These are phyloP conservation scores for Drosophila ohnishii DNA, from an alignment of 1,140 invertebrate genomes.

Conservation along the genomic window DNA sequence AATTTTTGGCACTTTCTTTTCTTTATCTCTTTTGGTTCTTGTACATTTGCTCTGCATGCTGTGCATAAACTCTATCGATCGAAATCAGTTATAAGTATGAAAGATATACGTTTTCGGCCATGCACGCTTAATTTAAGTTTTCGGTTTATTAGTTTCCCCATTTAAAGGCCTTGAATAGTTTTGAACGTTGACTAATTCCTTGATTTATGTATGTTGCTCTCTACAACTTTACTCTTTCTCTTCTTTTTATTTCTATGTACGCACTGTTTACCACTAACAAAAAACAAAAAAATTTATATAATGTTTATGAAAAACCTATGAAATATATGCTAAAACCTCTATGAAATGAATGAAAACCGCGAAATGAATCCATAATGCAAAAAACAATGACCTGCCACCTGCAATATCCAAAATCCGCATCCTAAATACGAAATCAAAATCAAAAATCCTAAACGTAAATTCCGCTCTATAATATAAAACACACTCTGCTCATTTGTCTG, in stretches of 20 bases:
- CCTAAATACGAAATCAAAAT: constrained; percentile 29
- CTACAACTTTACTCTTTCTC: constrained; percentile 79
- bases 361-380: constrained; percentile 53
- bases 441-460: constrained; percentile 42
- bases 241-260: constrained; percentile 82
- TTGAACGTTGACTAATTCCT: constrained; percentile 50
- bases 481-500: constrained; percentile 47
- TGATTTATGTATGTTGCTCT: constrained; percentile 76
- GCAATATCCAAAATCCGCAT: constrained; percentile 54
- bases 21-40: constrained; percentile 16
- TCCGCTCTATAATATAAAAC: constrained; percentile 20
- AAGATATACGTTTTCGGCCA: constrained; percentile 22
- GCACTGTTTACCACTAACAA: constrained; percentile 78
- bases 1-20: constrained; percentile 6
- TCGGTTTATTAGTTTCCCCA: constrained; percentile 26
- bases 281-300: constrained; percentile 44
- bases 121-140: constrained; percentile 47
- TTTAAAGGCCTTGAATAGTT: constrained; percentile 12
- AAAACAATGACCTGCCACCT: constrained; percentile 37
- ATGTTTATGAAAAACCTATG: constrained; percentile 33
- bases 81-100: constrained; percentile 52
- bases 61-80: constrained; percentile 25
- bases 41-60: constrained; percentile 52
- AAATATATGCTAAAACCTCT: constrained; percentile 57
- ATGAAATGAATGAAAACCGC: constrained; percentile 46